Evolutionary conservation across 2,888 invertebrate genomes (phyloP), one percentile per base, ranked within the genome.

Genomic region (Cerceris rybyensis): DNA sequence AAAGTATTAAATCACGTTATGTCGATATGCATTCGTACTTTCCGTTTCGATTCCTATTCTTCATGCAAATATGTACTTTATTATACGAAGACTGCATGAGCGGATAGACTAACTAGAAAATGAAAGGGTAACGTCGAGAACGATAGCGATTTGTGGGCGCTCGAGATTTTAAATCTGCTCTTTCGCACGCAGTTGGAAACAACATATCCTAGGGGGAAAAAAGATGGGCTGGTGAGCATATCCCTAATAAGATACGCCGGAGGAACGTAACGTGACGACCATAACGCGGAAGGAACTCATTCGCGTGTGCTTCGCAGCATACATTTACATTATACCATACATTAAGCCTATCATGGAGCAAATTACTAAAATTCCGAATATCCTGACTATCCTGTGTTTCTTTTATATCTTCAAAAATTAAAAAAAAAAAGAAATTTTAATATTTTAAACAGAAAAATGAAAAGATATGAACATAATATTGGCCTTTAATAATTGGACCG

Each of bases 101-200:
- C 49, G 58, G 16, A 55, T 42, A 16, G 43, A 39, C 17, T 43
- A 55, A 74, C 55, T 66, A 70, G 83, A 84, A 83, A 83, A 78
- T 63, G 83, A 83, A 81, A 83, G 83, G 69, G 50, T 83, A 42
- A 58, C 16, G 9, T 17, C 46, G 41, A 39, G 65, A 68, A 63
- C 59, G 59, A 61, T 65, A 71, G 66, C 50, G 78, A 55, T 71
- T 74, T 67, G 50, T 28, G 46, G 17, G 28, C 41, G 59, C 73
- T 28, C 55, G 46, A 28, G 49, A 73, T 43, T 42, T n/a, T 11
- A 57, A 50, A 57, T 49, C 17, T 14, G 9, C 41, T 41, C 6
- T 55, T 13, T 28, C 61, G 16, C 52, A 28, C 43, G 16, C 46
- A 55, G 16, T 17, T 57, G 66, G 66, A 69, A 68, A 75, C 80